Evolutionary conservation across 2,888 invertebrate genomes (phyloP).

Genomic region (Cyaniris semiargus): DNA sequence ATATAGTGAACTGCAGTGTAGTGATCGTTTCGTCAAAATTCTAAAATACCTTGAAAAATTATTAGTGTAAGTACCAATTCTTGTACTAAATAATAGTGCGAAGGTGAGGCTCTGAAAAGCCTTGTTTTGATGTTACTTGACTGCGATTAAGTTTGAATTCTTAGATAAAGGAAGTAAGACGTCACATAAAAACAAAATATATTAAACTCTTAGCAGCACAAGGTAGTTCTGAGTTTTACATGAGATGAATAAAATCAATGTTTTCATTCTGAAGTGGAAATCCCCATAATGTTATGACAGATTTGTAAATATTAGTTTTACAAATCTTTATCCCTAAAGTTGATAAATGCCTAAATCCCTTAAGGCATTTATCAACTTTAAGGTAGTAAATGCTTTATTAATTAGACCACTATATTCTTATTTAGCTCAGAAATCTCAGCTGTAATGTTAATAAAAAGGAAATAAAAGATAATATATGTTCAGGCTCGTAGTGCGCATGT

Average conservation of each 20-base stretch:
- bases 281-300: neutral
- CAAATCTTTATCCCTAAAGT: too few relatives aligned
- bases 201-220: neutral
- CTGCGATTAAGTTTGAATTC: neutral
- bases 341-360: too few relatives aligned
- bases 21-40: constrained; percentile 48
- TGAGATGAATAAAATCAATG: constrained; percentile 35
- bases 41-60: constrained; percentile 44
- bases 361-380: neutral
- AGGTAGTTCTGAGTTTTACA: neutral
- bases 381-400: neutral
- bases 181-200: neutral
- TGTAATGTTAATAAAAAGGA: neutral
- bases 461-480: neutral
- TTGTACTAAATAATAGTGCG: neutral
- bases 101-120: neutral
- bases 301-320: neutral
- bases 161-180: neutral
- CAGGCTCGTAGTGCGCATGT: constrained; percentile 46
- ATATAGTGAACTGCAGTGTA: constrained; percentile 49
- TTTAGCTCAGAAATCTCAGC: neutral
- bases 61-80: constrained; percentile 60
- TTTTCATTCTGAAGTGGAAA: constrained; percentile 31
- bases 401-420: neutral
- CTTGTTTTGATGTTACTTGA: neutral